Percentiles rank a stretch among this genome's conserved stretches.
These are phyloP conservation scores for Antidorcas marsupialis DNA, from an alignment of 2,113 vertebrate species.

Conservation along the genomic window DNA sequence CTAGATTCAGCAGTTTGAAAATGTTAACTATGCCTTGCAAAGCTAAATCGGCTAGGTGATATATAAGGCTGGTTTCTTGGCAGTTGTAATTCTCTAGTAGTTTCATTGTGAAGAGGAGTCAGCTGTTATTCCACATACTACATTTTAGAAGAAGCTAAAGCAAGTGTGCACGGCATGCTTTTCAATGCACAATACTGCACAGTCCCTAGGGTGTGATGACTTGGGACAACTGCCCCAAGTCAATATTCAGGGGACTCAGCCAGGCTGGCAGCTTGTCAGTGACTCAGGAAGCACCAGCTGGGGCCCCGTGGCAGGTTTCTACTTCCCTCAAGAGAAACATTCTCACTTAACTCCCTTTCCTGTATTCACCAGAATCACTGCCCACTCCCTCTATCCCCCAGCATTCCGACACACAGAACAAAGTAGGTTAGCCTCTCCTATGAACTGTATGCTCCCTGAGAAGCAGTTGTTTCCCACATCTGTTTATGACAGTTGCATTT, in stretches of 20 bases:
- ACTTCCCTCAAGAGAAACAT: not conserved
- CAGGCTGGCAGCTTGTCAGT: slow-evolving; percentile 21
- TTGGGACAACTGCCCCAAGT: slow-evolving; percentile 27
- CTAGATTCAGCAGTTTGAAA: slow-evolving; percentile 22
- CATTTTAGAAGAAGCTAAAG: slow-evolving; percentile 35
- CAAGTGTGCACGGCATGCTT: not conserved
- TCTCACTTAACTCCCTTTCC: not conserved
- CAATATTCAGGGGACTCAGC: slow-evolving; percentile 17
- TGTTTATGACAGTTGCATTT: slow-evolving; percentile 4
- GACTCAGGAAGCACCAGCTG: slow-evolving; percentile 19
- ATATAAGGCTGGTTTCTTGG: not conserved
- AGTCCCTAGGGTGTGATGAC: slow-evolving; percentile 23
- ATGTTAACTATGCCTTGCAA: not conserved
- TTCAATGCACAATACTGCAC: not conserved
- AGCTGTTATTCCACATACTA: not conserved
- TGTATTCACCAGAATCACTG: not conserved
- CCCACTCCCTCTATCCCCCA: not conserved
- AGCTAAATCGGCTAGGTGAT: not conserved
- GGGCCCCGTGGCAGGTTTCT: not conserved
- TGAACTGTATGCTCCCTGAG: not conserved
- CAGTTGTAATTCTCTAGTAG: slow-evolving; percentile 1
- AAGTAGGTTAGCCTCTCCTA: not conserved
- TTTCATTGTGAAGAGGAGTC: not conserved
- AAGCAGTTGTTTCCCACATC: not conserved
- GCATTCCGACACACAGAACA: not conserved